Evolutionary conservation across 1,140 invertebrate genomes (phyloP).

Genomic region (Ladona fulva): DNA sequence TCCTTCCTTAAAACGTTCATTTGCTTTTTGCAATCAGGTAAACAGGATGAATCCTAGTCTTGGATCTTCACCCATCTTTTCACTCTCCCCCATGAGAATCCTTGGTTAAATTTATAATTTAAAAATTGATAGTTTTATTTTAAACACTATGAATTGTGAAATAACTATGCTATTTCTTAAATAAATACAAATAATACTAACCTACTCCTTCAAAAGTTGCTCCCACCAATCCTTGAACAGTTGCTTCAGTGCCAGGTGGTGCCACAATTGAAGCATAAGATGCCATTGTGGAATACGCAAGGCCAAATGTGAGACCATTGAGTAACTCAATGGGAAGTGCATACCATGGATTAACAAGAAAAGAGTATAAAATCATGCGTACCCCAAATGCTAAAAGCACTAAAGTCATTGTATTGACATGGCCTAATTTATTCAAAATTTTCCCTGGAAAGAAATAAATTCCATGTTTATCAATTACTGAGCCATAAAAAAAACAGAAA

Average conservation of each 20-base stretch:
- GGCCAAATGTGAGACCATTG: conserved; percentile 78
- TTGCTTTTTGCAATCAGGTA: too few species aligned
- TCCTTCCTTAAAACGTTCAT: too few species aligned
- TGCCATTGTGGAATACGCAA: conserved; percentile 83
- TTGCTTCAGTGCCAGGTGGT: conserved; percentile 76
- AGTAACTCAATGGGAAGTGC: conserved; percentile 75
- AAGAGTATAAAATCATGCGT: conserved; percentile 74
- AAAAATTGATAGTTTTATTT: too few species aligned
- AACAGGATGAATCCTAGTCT: too few species aligned
- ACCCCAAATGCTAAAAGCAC: conserved; percentile 65
- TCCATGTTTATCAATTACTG: too few species aligned
- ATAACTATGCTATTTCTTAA: too few species aligned
- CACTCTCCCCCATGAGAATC: too few species aligned
- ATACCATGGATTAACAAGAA: conserved; percentile 69
- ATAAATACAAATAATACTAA: conserved; percentile 29
- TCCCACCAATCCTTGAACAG: conserved; percentile 73
- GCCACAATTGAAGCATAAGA: conserved; percentile 78
- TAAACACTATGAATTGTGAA: too few species aligned
- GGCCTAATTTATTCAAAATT: conserved; percentile 73
- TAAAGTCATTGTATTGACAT: conserved; percentile 69
- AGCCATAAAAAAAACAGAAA: too few species aligned
- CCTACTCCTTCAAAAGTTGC: conserved; percentile 78
- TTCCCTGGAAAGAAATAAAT: conserved; percentile 42
- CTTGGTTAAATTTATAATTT: too few species aligned
- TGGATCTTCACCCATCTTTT: too few species aligned